These are phyloP conservation scores for Labeo calbasu DNA, from an alignment of 2,797 vertebrate genomes.

Conservation along the genomic window DNA sequence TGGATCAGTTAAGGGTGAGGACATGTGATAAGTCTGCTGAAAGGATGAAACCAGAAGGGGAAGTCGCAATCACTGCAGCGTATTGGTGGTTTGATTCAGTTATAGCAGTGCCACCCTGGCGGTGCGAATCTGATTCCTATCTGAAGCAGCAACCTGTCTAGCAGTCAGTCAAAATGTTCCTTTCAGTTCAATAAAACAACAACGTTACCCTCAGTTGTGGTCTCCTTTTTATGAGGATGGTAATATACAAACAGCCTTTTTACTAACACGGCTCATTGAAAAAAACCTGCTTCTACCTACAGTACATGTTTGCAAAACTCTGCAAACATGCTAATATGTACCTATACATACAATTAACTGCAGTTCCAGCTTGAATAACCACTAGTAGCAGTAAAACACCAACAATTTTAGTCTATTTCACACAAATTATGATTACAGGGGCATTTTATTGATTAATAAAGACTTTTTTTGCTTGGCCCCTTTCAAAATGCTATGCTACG, in stretches of 20 bases:
- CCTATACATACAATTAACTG: neutral
- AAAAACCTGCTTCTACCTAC: neutral
- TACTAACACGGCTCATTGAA: neutral
- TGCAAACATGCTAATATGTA: neutral
- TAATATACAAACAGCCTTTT: neutral
- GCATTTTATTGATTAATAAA: neutral
- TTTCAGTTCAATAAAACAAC: slow-evolving; percentile 23
- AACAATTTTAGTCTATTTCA: neutral
- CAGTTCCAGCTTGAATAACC: neutral
- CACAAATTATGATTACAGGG: neutral
- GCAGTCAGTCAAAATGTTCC: neutral
- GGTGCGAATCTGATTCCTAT: slow-evolving; percentile 33
- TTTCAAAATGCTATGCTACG: neutral
- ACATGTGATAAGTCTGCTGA: slow-evolving; percentile 37
- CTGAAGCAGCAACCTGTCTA: slow-evolving; percentile 3
- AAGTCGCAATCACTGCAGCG: slow-evolving; percentile 30
- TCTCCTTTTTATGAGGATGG: neutral
- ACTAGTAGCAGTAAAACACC: neutral
- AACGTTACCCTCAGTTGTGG: neutral
- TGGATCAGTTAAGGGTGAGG: slow-evolving; percentile 52
- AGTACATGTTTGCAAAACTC: neutral
- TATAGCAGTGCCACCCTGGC: slow-evolving; percentile 14
- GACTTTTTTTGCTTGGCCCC: neutral
- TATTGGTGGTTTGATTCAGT: slow-evolving; percentile 43
- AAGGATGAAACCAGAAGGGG: slow-evolving; percentile 34